Base-by-base conservation (phyloP, 2,113 vertebrate species). In the Rallus limicola region DNA sequence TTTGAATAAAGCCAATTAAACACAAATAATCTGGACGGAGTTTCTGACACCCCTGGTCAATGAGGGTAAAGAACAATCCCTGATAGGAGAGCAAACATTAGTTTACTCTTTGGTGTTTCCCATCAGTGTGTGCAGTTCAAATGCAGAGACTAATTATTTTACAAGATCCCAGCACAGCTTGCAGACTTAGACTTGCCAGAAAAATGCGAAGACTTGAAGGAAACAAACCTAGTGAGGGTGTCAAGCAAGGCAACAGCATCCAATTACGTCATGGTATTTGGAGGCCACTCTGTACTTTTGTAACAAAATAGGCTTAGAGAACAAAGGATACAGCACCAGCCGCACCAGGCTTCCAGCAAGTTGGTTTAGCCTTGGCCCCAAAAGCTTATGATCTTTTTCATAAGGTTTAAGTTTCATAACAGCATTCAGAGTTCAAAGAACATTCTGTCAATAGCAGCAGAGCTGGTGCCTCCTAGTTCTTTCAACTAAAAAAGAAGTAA, bases 291-390 rank as follows among this genome's bases (percentile, higher is more conserved):
- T 13, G 25, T 26, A 20, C 31, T 93, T 93, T 40, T 67, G 11
- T 29, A 62, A 74, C 9, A 21, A 89, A 97, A 90, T 13, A 90
- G 82, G 76, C 64, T 90, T 86, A 90, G 71, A 88, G 64, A 91
- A 81, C 71, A 93, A 94, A 88, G 56, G 48, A 70, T 34, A 86
- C 14, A 83, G 88, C 60, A 82, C 59, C 40, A 82, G 53, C 70
- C 10, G 21, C 38, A 82, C 69, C 44, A 69, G 40, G 29, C 40
- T 88, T 80, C 38, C 82, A 70, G 17, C 21, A 67, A 56, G 11
- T 60, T 92, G 21, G n/a, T 92, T 95, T 90, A 93, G 59, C 71
- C 36, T 46, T 75, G 60, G 68, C 31, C 64, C 34, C 29, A 56
- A 65, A 93, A 86, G 52, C 85, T 74, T 78, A 56, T 42, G 42